Evolutionary conservation across 2,113 vertebrate species (phyloP).

Genomic region (Bufo bufo): DNA sequence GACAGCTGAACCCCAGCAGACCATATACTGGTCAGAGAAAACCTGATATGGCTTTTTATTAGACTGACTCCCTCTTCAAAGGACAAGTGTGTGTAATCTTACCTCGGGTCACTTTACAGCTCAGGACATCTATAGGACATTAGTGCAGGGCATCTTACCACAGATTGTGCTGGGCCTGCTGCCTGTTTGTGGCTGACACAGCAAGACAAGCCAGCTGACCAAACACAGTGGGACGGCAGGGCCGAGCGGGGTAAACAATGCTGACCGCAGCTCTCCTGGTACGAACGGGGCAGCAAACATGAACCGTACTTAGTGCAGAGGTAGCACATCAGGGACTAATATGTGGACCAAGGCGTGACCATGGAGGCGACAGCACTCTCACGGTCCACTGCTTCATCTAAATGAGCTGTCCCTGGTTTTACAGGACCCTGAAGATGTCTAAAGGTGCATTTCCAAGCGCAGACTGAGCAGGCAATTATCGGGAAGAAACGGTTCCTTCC

Average conservation of each 20-base stretch:
- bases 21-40: neutral
- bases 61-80: slow-evolving; percentile 15
- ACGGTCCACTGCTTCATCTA: neutral
- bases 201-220: slow-evolving; percentile 44
- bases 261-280: slow-evolving; percentile 16
- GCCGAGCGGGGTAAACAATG: slow-evolving; percentile 29
- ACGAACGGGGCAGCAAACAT: slow-evolving; percentile 22
- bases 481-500: no score
- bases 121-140: neutral
- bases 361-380: neutral
- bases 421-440: neutral
- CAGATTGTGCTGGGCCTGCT: neutral
- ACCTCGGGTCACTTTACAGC: slow-evolving; percentile 31
- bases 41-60: neutral
- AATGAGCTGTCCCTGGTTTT: neutral
- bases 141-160: neutral
- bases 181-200: slow-evolving; percentile 24
- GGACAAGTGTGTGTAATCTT: slow-evolving; percentile 26
- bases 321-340: neutral
- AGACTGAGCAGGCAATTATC: no score
- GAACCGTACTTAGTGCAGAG: neutral
- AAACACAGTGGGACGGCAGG: slow-evolving; percentile 20
- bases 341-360: neutral
- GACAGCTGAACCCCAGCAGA: neutral
- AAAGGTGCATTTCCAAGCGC: neutral